Base-by-base conservation (phyloP, 2,113 vertebrate genomes). In the Psettodes erumei region DNA sequence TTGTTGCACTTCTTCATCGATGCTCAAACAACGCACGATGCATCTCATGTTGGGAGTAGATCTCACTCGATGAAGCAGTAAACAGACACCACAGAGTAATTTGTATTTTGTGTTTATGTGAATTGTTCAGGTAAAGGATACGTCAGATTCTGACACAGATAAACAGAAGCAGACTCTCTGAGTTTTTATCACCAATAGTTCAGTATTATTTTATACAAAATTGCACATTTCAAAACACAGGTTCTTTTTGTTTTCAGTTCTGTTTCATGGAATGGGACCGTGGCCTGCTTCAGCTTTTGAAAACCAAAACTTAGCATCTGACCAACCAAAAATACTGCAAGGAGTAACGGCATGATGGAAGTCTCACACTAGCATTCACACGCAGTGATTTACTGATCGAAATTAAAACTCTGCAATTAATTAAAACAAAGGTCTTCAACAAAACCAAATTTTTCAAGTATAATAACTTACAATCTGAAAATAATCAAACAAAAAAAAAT, bases 391-490 rank as follows among this genome's bases (percentile, higher is more conserved):
- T 67, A 63, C 48, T 47, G 82, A 81, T 88, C 90, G n/a, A 89
- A 93, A 93, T 92, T 88, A 91, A 91, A 94, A 91, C 80, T 85
- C 45, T 75, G 51, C 53, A 84, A 61, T 79, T 23, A 75, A 90
- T 90, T 90, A 82, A 86, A 91, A 89, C 59, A 86, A 87, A 90
- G 60, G 51, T 62, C 47, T 47, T 71, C 43, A 79, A 70, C 60
- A 85, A 76, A 77, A 88, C 66, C 59, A 56, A 53, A 59, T 88
- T 82, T 75, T 90, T 90, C 83, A 91, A 86, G 79, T 88, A 91
- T 56, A 94, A 95, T 94, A 94, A 94, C 83, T 94, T 94, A 94
- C 66, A 88, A 81, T 88, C 88, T 84, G 80, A 76, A 89, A 88
- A 85, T 30, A 77, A 81, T 82, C 35, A 47, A 51, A 79, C 1